Base-by-base conservation (phyloP, 1,140 invertebrate species). In the Rhynchophorus ferrugineus region DNA sequence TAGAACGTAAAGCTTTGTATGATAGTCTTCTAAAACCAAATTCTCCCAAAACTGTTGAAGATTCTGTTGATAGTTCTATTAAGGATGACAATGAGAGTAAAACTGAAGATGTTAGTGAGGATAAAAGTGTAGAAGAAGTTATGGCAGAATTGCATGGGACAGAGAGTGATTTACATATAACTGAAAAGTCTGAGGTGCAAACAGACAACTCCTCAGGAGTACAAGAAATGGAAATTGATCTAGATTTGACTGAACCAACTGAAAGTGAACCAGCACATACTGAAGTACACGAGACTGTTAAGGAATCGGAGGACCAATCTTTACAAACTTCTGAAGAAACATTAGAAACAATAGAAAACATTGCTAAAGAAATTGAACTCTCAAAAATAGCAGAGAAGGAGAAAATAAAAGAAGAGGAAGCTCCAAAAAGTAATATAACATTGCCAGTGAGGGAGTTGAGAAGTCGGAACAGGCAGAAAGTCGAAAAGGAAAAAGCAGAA, bases 1-100 rank as follows among this genome's bases (percentile, higher is more conserved):
- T 66, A 21, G 69, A 70, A 53, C 49, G 69, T 3, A 63, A 62
- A 42, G 69, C 69, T 0, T 57, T 69, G 55, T 66, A 70, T 42
- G 69, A 66, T 38, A 69, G 63, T 57, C 49, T 70, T 42, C 46
- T 69, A 20, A 60, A 61, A 22, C 61, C 64, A n/a, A 58, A 57
- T 50, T 61, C 60, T 7, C 59, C 61, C 3, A 43, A 53, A 46
- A 17, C 59, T 9, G 58, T 55, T 44, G 39, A 37, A 19, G 42
- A 46, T n/a, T 39, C 14, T 1, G 35, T 53, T 14, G 39, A 51
- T 13, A 35, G n/a, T 7, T 18, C 16, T 5, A 18, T 19, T 17
- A 36, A 33, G n/a, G 3, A 18, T 11, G 13, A 14, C 22, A 2
- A 11, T 21, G 34, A 29, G 5, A 29, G 44, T 13, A 36, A 13